phyloP scores from a whole-genome alignment of 2,888 invertebrate species.

The Epistrophe grossulariae region DNA sequence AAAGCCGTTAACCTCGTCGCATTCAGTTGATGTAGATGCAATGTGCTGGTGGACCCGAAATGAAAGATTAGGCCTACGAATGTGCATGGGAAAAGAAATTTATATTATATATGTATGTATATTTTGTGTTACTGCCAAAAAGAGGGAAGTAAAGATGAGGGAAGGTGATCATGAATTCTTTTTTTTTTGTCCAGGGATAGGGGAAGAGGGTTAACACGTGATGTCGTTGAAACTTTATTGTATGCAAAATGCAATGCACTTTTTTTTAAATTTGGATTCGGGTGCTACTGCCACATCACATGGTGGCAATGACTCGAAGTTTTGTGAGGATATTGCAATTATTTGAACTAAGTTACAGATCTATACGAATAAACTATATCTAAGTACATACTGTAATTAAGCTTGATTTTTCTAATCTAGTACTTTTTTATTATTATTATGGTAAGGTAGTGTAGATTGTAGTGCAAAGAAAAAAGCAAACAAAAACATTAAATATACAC shows the following conservation, averaged over 20 bases:
- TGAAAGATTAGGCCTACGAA: slow-evolving; percentile 68
- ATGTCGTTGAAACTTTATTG: not conserved
- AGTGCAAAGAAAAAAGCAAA: too few relatives aligned
- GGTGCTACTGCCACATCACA: not conserved
- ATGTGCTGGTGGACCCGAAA: slow-evolving; percentile 27
- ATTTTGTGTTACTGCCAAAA: not conserved
- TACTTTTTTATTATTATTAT: too few relatives aligned
- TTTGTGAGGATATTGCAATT: not conserved
- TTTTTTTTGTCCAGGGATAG: not conserved
- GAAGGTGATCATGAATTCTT: slow-evolving; percentile 1
- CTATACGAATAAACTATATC: not conserved
- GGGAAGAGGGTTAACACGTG: not conserved
- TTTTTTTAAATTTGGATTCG: not conserved
- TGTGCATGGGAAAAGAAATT: slow-evolving; percentile 35
- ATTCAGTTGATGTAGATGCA: slow-evolving; percentile 14
- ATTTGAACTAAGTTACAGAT: not conserved
- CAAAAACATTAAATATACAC: too few relatives aligned
- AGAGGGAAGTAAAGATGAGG: not conserved
- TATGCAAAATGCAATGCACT: not conserved
- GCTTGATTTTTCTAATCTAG: too few relatives aligned
- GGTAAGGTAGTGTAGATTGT: too few relatives aligned
- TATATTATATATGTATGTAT: not conserved
- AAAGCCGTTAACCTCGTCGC: slow-evolving; percentile 72
- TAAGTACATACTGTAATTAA: too few relatives aligned
- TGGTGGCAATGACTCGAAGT: not conserved